phyloP scores from a whole-genome alignment of 1,140 invertebrate species.

The Bombus cullumanus region DNA sequence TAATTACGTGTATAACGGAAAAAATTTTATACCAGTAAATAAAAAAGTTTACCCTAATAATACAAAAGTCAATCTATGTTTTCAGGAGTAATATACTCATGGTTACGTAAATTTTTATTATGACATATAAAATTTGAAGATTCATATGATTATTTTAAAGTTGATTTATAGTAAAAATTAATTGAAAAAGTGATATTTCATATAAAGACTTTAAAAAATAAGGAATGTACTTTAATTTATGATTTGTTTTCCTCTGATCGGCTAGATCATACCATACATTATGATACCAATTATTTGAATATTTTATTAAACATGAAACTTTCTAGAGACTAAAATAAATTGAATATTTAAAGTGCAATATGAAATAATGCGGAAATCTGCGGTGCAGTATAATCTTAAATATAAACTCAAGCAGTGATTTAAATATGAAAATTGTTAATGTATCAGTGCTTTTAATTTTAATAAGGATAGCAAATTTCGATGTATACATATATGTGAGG shows the following conservation, averaged over 20 bases:
- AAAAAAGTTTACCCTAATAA: constrained; percentile 33
- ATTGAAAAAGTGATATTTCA: constrained; percentile 10
- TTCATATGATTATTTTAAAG: constrained; percentile 23
- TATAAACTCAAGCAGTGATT: constrained; percentile 37
- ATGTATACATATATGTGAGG: constrained; percentile 23
- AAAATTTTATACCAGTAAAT: constrained; percentile 63
- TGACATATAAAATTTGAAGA: constrained; percentile 4
- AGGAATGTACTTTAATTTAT: constrained; percentile 28
- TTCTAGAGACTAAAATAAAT: constrained; percentile 22
- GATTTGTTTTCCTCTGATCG: constrained; percentile 16
- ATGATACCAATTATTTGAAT: constrained; percentile 37
- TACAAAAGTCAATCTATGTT: constrained; percentile 40
- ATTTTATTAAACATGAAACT: constrained; percentile 37
- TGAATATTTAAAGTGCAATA: constrained; percentile 60
- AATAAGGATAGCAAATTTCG: constrained; percentile 35
- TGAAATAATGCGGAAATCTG: constrained; percentile 32
- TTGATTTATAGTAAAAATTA: constrained; percentile 29
- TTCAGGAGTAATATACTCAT: constrained; percentile 11
- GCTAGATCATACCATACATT: constrained; percentile 8
- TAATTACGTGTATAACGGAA: constrained; percentile 28
- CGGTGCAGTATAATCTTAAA: constrained; percentile 15
- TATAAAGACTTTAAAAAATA: constrained; percentile 9
- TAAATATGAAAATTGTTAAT: constrained; percentile 38
- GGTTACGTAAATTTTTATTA: constrained; percentile 21
- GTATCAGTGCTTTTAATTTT: constrained; percentile 38